These are phyloP conservation scores for Xyliphius kryptos DNA, from an alignment of 2,113 vertebrate genomes.

Conservation along the genomic window DNA sequence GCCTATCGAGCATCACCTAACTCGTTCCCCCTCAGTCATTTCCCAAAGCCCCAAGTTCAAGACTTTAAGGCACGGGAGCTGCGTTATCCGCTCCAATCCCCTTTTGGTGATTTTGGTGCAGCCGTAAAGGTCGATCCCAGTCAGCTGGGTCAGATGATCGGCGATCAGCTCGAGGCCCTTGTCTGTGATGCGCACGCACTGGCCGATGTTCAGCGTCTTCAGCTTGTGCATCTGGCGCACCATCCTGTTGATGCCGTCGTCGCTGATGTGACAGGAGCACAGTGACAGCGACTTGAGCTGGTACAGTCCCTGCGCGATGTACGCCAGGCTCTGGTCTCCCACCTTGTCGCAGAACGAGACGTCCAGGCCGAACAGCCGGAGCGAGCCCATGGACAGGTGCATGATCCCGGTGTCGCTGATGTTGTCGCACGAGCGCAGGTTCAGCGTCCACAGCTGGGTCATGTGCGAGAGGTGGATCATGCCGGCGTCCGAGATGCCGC, in stretches of 20 bases:
- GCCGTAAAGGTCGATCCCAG: constrained; percentile 92
- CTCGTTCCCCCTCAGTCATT: constrained; percentile 97
- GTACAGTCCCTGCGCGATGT: constrained; percentile 92
- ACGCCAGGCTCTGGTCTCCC: constrained; percentile 93
- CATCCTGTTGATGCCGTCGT: constrained; percentile 96
- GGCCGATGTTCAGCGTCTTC: constrained; percentile 95
- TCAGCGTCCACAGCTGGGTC: constrained; percentile 91
- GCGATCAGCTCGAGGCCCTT: no score
- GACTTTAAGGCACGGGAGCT: constrained; percentile 99
- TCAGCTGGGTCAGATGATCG: constrained; percentile 94
- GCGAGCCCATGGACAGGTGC: constrained; percentile 94
- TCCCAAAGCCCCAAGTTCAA: constrained; percentile 95
- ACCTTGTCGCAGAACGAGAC: constrained; percentile 98
- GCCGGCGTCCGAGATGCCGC: no score
- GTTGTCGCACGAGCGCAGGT: no score
- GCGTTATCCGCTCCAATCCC: constrained; percentile 92
- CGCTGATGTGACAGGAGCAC: constrained; percentile 96
- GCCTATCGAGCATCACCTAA: constrained; percentile 72
- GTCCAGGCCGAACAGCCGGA: constrained; percentile 85
- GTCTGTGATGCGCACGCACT: no score
- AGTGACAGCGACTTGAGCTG: no score
- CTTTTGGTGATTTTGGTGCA: constrained; percentile 97
- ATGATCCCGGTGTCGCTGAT: constrained; percentile 97
- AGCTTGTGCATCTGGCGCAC: constrained; percentile 97
- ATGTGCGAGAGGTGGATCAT: constrained; percentile 97